These are phyloP conservation scores for Nothura maculosa DNA, from an alignment of 2,797 vertebrate species.

Conservation along the genomic window DNA sequence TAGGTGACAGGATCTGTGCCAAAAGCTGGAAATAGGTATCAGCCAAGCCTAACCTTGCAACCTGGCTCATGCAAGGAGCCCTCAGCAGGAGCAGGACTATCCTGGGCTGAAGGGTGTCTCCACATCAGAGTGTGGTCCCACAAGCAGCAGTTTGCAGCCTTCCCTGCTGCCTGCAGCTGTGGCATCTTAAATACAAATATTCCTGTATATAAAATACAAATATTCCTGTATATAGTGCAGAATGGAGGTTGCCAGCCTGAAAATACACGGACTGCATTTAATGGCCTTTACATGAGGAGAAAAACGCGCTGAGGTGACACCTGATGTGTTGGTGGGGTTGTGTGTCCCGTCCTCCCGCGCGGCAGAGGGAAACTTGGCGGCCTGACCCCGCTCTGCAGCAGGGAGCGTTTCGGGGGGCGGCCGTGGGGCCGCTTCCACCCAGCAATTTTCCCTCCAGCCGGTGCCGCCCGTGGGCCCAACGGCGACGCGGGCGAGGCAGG, in stretches of 20 bases:
- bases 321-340: background rate
- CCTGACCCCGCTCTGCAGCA: background rate
- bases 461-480: background rate
- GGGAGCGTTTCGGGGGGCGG: background rate
- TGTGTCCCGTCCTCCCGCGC: background rate
- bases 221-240: background rate
- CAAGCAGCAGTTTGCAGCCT: background rate
- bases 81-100: background rate
- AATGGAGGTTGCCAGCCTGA: background rate
- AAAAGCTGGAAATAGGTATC: background rate
- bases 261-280: background rate
- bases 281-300: background rate
- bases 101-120: background rate
- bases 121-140: background rate
- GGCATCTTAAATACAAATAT: background rate
- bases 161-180: background rate
- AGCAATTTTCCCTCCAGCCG: background rate
- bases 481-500: background rate
- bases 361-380: background rate
- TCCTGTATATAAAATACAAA: background rate
- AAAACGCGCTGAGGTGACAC: background rate
- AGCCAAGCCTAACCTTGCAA: background rate
- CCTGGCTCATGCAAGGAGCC: background rate
- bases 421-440: background rate
- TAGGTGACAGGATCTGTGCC: background rate